Evolutionary conservation across 30 jellyfish, hydroid and myxozoan genomes (phyloP).

Genomic region (Aurelia aurita): DNA sequence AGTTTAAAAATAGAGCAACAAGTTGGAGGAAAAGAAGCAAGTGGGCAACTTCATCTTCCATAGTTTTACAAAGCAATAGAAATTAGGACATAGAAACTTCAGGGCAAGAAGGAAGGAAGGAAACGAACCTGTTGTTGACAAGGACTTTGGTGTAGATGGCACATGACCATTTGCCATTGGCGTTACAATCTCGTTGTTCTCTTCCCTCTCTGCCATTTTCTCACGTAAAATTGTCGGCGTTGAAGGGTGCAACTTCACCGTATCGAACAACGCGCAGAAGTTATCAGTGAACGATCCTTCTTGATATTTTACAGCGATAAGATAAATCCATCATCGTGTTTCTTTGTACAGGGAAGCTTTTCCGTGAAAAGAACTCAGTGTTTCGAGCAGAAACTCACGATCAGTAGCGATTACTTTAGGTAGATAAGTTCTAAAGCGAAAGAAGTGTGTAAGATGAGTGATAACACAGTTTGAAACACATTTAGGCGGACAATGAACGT

Average conservation of each 20-base stretch:
- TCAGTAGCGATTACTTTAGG: no score
- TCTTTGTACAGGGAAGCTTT: conserved; percentile 1
- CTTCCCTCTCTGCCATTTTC: no score
- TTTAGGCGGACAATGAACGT: not conserved
- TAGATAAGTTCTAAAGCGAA: conserved; percentile 9
- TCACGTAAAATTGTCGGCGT: no score
- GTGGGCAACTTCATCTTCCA: no score
- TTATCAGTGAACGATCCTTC: no score
- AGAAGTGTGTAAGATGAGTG: not conserved
- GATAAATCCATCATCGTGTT: not conserved
- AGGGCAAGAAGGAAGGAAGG: not conserved
- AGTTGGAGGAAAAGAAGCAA: no score
- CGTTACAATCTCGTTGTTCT: not conserved
- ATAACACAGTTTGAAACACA: not conserved
- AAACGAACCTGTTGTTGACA: conserved; percentile 15
- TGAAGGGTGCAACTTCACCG: no score
- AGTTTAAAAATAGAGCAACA: no score
- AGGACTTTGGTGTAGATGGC: conserved; percentile 56
- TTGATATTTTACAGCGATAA: no score
- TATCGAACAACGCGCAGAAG: no score
- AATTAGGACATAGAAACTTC: not conserved
- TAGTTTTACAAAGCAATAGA: no score
- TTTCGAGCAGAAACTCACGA: no score
- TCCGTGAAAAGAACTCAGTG: not conserved
- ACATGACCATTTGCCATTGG: conserved; percentile 63